Percentiles rank a stretch among this genome's conserved stretches.
phyloP scores from a whole-genome alignment of 2,797 vertebrate genomes.

The Xerus rutilus region DNA sequence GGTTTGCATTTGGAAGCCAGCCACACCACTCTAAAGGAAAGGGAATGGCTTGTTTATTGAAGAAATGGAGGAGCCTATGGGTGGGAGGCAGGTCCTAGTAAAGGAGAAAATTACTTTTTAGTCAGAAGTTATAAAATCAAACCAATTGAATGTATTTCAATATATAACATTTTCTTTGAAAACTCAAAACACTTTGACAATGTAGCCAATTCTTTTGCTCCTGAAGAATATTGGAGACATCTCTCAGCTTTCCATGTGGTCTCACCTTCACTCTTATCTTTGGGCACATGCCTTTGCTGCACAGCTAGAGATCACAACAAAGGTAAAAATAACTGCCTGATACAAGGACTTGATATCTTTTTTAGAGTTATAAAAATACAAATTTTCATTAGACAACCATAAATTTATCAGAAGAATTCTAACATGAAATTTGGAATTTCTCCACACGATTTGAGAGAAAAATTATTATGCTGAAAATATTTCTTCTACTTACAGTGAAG shows the following conservation, averaged over 20 bases:
- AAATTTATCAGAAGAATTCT: conserved; percentile 10
- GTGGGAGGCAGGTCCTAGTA: conserved; percentile 56
- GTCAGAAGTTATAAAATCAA: conserved; percentile 59
- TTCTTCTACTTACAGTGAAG: background rate
- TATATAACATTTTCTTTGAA: conserved; percentile 10
- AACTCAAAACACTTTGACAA: background rate
- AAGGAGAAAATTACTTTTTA: background rate
- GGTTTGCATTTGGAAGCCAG: conserved; percentile 83
- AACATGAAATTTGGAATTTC: background rate
- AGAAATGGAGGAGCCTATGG: background rate
- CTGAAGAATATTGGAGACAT: background rate
- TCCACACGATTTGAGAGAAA: background rate
- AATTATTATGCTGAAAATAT: conserved; percentile 21
- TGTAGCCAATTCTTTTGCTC: background rate
- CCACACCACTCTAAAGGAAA: conserved; percentile 46
- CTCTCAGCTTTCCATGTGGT: background rate
- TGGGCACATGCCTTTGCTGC: background rate
- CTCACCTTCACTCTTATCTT: background rate
- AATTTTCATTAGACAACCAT: background rate
- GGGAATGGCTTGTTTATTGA: conserved; percentile 46
- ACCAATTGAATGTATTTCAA: conserved; percentile 74
- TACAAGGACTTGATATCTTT: background rate
- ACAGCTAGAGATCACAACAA: background rate
- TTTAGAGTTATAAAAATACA: conserved; percentile 8
- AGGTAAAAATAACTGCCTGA: background rate